Evolutionary conservation across 2,113 vertebrate species (phyloP).

Genomic region (Dunckerocampus dactyliophorus): DNA sequence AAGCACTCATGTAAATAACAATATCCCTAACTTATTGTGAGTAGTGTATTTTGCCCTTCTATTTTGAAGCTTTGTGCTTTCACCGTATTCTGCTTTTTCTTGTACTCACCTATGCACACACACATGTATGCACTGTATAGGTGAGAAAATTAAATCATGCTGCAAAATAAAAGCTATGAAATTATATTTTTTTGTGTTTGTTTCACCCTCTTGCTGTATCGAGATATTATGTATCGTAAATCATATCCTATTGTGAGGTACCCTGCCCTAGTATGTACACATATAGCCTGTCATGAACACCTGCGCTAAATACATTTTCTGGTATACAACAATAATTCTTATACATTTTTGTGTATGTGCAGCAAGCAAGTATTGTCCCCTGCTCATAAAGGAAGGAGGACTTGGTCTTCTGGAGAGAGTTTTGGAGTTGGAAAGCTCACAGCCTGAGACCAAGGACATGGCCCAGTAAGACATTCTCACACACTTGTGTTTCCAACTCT

Average conservation of each 20-base stretch:
- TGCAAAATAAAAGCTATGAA: too few species aligned
- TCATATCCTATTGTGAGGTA: too few species aligned
- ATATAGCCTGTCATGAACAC: not conserved
- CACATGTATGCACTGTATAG: too few species aligned
- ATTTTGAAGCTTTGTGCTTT: not conserved
- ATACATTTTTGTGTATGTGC: conserved; percentile 13
- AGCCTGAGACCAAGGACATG: conserved; percentile 94
- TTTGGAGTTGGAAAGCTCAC: conserved; percentile 82
- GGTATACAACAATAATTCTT: not conserved
- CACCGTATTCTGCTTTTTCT: not conserved
- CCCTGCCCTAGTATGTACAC: too few species aligned
- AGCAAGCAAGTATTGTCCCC: conserved; percentile 95
- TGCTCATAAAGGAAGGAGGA: conserved; percentile 94
- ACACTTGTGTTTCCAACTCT: not conserved
- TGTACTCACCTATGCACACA: not conserved
- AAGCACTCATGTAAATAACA: too few species aligned
- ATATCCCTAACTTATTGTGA: too few species aligned
- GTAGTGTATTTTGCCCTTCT: too few species aligned
- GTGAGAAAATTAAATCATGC: too few species aligned
- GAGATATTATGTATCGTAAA: too few species aligned
- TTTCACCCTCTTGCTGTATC: too few species aligned
- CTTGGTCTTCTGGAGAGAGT: conserved; percentile 82
- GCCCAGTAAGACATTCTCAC: conserved; percentile 74
- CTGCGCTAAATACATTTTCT: not conserved
- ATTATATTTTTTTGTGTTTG: too few species aligned